Evolutionary conservation across 2,888 invertebrate species (phyloP).

Genomic region (Chesias legatella): DNA sequence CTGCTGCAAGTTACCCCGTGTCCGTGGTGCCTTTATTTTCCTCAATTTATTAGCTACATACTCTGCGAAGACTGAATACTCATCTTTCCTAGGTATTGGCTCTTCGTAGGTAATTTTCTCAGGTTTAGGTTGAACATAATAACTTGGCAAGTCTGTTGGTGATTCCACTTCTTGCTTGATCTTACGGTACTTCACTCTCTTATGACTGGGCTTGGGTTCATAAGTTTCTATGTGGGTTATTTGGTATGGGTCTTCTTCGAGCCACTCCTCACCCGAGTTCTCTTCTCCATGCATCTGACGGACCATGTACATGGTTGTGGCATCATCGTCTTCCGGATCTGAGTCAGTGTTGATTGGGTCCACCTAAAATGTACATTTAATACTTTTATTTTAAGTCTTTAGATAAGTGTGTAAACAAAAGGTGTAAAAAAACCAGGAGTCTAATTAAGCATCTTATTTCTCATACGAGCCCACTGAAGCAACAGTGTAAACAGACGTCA

Average conservation of each 20-base stretch:
- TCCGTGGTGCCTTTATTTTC: conserved; percentile 54
- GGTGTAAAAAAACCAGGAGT: too few species aligned
- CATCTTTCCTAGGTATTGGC: conserved; percentile 44
- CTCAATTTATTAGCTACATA: conserved; percentile 69
- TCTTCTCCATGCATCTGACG: conserved; percentile 54
- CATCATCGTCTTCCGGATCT: conserved; percentile 47
- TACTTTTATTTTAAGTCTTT: too few species aligned
- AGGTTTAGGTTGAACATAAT: conserved; percentile 37
- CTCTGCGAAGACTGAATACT: conserved; percentile 66
- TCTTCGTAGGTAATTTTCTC: conserved; percentile 42
- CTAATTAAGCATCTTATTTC: too few species aligned
- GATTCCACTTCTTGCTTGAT: conserved; percentile 63
- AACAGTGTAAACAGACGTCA: too few species aligned
- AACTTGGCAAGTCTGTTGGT: conserved; percentile 43
- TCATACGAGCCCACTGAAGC: too few species aligned
- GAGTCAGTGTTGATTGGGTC: conserved; percentile 49
- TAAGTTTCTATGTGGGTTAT: conserved; percentile 50
- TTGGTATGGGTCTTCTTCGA: conserved; percentile 62
- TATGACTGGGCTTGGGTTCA: conserved; percentile 44
- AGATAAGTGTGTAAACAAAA: too few species aligned
- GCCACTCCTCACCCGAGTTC: conserved; percentile 66
- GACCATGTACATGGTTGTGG: conserved; percentile 50
- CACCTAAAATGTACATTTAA: conserved; percentile 40
- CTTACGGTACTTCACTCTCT: conserved; percentile 50
- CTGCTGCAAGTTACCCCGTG: conserved; percentile 66